A percentile compares a stretch with the other conserved stretches of the same genome.
Conservation (phyloP, 1,140 invertebrate genomes). For the Bombus superbus region DNA sequence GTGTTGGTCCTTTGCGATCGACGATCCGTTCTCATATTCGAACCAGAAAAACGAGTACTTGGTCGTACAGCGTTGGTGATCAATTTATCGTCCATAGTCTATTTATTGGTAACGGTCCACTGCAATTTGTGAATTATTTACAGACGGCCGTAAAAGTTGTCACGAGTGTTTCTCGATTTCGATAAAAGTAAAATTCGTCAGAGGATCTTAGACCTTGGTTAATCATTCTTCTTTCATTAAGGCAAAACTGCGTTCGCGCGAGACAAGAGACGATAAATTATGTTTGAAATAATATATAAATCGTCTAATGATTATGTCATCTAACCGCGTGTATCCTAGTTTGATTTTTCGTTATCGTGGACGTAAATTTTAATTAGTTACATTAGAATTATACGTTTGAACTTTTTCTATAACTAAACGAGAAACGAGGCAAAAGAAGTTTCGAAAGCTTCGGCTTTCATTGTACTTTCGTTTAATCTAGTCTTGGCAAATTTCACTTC, state of each 20-base stretch:
- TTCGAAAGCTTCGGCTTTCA: not conserved
- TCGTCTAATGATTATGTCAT: not conserved
- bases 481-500: not conserved
- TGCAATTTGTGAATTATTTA: not conserved
- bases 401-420: not conserved
- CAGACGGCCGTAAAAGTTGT: not conserved
- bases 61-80: not conserved
- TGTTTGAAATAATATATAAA: not conserved
- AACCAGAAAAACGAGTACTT: constrained; percentile 34
- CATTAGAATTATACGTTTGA: not conserved
- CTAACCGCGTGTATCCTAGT: not conserved
- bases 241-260: not conserved
- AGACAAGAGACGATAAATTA: not conserved
- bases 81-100: not conserved
- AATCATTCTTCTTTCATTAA: not conserved
- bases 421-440: not conserved
- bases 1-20: constrained; percentile 66
- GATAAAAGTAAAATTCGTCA: not conserved
- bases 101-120: not conserved
- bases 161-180: not conserved
- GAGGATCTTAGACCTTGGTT: not conserved
- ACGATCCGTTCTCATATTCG: constrained; percentile 12
- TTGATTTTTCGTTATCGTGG: not conserved
- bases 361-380: not conserved
- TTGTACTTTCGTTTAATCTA: not conserved